Conservation (phyloP, 2,888 invertebrate genomes). For the Meandrusa payeni region DNA sequence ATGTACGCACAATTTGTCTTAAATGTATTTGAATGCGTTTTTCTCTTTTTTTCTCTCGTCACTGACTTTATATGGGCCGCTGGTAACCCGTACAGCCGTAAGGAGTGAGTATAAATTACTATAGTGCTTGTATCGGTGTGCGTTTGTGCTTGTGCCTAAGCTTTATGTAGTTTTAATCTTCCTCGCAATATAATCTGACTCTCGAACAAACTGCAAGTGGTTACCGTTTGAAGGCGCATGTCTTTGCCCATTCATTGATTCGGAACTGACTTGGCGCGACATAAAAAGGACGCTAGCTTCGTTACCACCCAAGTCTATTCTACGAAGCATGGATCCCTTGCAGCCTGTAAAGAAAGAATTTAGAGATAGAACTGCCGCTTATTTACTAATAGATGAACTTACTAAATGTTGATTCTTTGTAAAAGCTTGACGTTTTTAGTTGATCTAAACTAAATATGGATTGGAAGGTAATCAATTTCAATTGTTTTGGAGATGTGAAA, state of each 20-base stretch:
- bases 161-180: constrained; percentile 67
- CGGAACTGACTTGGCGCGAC: constrained; percentile 60
- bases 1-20: constrained; percentile 81
- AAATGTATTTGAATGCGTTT: constrained; percentile 82
- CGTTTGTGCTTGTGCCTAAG: constrained; percentile 79
- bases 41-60: constrained; percentile 82
- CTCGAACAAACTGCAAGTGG: constrained; percentile 75
- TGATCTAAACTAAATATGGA: constrained; percentile 76
- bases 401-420: constrained; percentile 77
- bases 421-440: constrained; percentile 76
- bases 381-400: constrained; percentile 59
- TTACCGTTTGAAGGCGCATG: constrained; percentile 53
- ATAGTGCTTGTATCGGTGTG: constrained; percentile 79
- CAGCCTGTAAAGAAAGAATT: constrained; percentile 63
- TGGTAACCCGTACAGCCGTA: constrained; percentile 84
- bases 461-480: constrained; percentile 79
- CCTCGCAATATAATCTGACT: constrained; percentile 61
- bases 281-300: constrained; percentile 30
- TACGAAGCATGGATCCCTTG: constrained; percentile 71
- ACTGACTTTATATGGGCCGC: constrained; percentile 86
- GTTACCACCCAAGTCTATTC: constrained; percentile 52
- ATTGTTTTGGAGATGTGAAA: constrained; percentile 77
- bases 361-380: constrained; percentile 70
- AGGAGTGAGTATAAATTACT: constrained; percentile 86
- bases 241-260: constrained; percentile 44